Evolutionary conservation across 2,888 invertebrate species (phyloP).

Genomic region (Drosophila imparisetae): DNA sequence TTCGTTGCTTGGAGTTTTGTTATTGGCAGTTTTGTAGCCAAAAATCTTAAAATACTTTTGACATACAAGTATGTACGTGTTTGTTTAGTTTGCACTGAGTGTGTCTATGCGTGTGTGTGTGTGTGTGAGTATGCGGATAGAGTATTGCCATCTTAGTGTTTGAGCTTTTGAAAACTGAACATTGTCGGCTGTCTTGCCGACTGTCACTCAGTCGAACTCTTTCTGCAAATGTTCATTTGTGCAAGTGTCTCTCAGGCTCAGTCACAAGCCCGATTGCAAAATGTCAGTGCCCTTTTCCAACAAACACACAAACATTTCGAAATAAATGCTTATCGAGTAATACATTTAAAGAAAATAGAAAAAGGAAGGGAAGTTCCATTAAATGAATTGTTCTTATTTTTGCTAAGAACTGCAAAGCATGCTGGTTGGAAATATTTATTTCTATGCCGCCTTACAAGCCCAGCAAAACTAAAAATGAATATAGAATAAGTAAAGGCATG

Average conservation of each 20-base stretch:
- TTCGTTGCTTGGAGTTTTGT: conserved; percentile 46
- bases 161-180: conserved; percentile 73
- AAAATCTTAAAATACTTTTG: conserved; percentile 79
- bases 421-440: not conserved
- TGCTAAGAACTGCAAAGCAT: conserved; percentile 16
- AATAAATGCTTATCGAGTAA: conserved; percentile 44
- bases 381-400: conserved; percentile 46
- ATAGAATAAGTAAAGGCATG: not conserved
- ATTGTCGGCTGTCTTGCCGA: conserved; percentile 79
- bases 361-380: conserved; percentile 30
- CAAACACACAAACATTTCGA: conserved; percentile 5
- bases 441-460: not conserved
- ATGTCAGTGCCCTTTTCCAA: conserved; percentile 58
- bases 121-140: conserved; percentile 30
- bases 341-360: conserved; percentile 16
- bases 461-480: not conserved
- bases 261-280: conserved; percentile 63
- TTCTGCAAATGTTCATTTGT: conserved; percentile 69
- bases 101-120: conserved; percentile 29
- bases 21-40: conserved; percentile 78
- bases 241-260: conserved; percentile 63
- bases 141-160: conserved; percentile 72
- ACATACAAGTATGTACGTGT: conserved; percentile 71
- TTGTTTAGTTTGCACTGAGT: conserved; percentile 53
- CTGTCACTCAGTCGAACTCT: conserved; percentile 73